These are phyloP conservation scores for Tachina fera DNA, from an alignment of 2,888 invertebrate genomes.

Conservation along the genomic window DNA sequence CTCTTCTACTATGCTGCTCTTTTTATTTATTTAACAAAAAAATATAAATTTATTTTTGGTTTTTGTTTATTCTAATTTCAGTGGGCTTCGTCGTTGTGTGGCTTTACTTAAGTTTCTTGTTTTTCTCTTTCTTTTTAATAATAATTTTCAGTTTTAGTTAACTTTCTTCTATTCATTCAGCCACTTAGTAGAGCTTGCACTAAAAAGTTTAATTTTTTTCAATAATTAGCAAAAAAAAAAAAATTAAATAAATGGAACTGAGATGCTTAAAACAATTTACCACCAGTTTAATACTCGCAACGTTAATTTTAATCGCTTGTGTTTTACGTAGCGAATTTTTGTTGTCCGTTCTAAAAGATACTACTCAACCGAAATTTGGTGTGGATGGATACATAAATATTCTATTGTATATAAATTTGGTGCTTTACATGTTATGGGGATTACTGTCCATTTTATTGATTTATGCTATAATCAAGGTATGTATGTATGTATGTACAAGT, in stretches of 20 bases:
- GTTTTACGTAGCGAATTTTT: conserved; percentile 30
- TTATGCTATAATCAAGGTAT: conserved; percentile 45
- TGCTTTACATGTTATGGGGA: conserved; percentile 4
- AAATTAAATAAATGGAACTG: conserved; percentile 12
- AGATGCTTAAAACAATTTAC: conserved; percentile 42
- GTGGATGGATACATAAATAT: conserved; percentile 28
- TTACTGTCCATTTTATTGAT: conserved; percentile 20
- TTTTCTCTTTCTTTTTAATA: background rate
- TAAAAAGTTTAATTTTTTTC: background rate
- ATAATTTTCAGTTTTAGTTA: conserved; percentile 25
- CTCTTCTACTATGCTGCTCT: background rate
- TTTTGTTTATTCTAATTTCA: conserved; percentile 5
- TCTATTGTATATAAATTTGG: conserved; percentile 21
- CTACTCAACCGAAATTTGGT: background rate
- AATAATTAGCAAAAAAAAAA: background rate
- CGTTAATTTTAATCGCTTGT: conserved; percentile 18
- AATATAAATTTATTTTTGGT: background rate
- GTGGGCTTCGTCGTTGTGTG: background rate
- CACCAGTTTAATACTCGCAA: conserved; percentile 26
- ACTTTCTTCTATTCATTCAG: conserved; percentile 7
- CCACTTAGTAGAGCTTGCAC: background rate
- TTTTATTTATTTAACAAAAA: conserved; percentile 20
- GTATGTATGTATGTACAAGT: background rate
- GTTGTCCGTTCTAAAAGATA: conserved; percentile 23
- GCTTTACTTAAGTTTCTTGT: background rate